phyloP scores from a whole-genome alignment of 2,888 invertebrate species.

The Lasioglossum lativentre region DNA sequence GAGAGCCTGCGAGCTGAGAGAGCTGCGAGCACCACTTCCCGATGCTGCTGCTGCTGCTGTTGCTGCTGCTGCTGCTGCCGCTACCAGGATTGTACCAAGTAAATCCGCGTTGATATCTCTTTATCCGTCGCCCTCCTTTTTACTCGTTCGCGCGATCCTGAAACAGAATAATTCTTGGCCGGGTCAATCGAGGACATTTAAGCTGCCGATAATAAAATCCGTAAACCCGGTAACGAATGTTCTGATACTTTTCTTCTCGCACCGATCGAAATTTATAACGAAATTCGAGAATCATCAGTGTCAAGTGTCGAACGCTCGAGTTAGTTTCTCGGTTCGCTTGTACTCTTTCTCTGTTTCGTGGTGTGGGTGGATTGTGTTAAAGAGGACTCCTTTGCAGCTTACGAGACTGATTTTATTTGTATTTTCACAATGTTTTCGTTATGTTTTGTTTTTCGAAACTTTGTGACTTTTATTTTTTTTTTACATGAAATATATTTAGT shows the following conservation, averaged over 20 bases:
- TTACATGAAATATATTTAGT: too few relatives aligned
- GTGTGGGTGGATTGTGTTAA: background rate
- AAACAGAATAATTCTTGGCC: conserved; percentile 32
- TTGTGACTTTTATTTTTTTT: too few relatives aligned
- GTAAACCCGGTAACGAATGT: conserved; percentile 22
- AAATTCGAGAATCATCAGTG: background rate
- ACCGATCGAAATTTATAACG: conserved; percentile 7
- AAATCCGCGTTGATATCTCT: conserved; percentile 67
- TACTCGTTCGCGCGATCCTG: conserved; percentile 25
- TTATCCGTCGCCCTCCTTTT: conserved; percentile 43
- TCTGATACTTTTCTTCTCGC: background rate
- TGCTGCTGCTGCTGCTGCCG: conserved; percentile 21
- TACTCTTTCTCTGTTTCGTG: background rate
- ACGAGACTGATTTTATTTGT: too few relatives aligned
- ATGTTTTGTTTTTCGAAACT: too few relatives aligned
- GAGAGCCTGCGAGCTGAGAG: conserved; percentile 15
- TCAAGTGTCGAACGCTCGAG: background rate
- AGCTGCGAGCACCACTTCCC: conserved; percentile 40
- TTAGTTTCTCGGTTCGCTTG: background rate
- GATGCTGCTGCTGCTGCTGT: background rate
- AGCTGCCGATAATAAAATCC: conserved; percentile 41
- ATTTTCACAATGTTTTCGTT: too few relatives aligned
- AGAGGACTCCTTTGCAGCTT: too few relatives aligned
- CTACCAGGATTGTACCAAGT: conserved; percentile 52
- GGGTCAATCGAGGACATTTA: conserved; percentile 31